Conservation (phyloP, 2,797 vertebrate species). For the Chanos chanos region DNA sequence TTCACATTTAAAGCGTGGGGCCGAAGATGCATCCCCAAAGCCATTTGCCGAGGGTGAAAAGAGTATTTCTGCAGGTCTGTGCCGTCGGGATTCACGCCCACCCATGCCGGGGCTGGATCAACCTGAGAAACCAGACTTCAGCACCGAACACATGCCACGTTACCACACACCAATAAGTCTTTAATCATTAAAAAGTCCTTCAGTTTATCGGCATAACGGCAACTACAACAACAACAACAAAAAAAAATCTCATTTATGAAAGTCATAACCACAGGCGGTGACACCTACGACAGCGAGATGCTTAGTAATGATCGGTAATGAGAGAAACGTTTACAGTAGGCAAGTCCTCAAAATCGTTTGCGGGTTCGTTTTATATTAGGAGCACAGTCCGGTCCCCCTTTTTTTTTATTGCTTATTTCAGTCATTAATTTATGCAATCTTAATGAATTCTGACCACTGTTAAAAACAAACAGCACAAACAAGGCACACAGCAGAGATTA, state of each 20-base stretch:
- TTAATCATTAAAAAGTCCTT: background rate
- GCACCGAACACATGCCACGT: conserved; percentile 10
- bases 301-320: background rate
- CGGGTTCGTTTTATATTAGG: too few species aligned
- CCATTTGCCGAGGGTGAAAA: conserved; percentile 36
- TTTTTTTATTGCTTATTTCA: background rate
- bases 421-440: conserved; percentile 10
- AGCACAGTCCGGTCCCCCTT: background rate
- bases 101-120: conserved; percentile 27
- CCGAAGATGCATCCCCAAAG: conserved; percentile 14
- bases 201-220: too few species aligned
- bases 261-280: background rate
- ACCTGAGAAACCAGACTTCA: background rate
- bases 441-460: conserved; percentile 4
- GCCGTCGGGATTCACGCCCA: conserved; percentile 35
- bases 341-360: too few species aligned
- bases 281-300: background rate
- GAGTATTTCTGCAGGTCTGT: conserved; percentile 24
- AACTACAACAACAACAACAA: too few species aligned
- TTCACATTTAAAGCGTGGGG: conserved; percentile 24
- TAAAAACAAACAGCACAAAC: background rate
- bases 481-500: background rate
- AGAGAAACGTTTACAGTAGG: too few species aligned
- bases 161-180: background rate
- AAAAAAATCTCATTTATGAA: too few species aligned